Percentiles rank a stretch among this genome's conserved stretches.
Evolutionary conservation across 2,797 vertebrate genomes (phyloP).

Genomic region (Myoxocephalus aenaeus): DNA sequence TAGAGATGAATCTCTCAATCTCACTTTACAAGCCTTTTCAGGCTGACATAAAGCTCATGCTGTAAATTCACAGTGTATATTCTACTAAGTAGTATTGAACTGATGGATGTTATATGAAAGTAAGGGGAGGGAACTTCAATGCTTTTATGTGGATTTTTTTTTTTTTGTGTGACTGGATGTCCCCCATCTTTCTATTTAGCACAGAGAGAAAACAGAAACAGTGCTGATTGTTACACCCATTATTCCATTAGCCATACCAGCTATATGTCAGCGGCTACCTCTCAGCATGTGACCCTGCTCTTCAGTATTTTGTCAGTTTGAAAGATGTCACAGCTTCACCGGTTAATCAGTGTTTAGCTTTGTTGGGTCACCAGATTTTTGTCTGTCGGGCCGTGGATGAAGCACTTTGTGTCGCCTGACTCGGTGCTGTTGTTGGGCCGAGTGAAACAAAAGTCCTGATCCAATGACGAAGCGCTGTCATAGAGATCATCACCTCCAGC

Average conservation of each 20-base stretch:
- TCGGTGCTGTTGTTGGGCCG: not conserved
- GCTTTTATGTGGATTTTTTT: conserved; percentile 1
- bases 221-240: conserved; percentile 6
- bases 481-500: conserved; percentile 18
- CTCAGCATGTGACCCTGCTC: conserved; percentile 26
- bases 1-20: conserved; percentile 13
- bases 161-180: not conserved
- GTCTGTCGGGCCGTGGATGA: conserved; percentile 2
- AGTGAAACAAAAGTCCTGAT: conserved; percentile 4
- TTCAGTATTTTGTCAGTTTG: conserved; percentile 21
- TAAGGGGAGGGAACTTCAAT: not conserved
- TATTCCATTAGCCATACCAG: conserved; percentile 41
- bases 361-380: conserved; percentile 27
- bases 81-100: conserved; percentile 12
- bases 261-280: conserved; percentile 37
- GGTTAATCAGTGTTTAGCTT: conserved; percentile 28
- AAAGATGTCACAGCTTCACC: conserved; percentile 30
- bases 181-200: conserved; percentile 18
- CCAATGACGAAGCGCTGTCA: not conserved
- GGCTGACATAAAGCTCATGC: conserved; percentile 20
- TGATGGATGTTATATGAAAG: conserved; percentile 15
- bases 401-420: conserved; percentile 18
- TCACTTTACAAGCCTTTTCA: conserved; percentile 13
- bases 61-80: conserved; percentile 57
- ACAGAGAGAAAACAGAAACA: conserved; percentile 10